phyloP scores from a whole-genome alignment of 2,113 vertebrate genomes.

The Python bivittatus region DNA sequence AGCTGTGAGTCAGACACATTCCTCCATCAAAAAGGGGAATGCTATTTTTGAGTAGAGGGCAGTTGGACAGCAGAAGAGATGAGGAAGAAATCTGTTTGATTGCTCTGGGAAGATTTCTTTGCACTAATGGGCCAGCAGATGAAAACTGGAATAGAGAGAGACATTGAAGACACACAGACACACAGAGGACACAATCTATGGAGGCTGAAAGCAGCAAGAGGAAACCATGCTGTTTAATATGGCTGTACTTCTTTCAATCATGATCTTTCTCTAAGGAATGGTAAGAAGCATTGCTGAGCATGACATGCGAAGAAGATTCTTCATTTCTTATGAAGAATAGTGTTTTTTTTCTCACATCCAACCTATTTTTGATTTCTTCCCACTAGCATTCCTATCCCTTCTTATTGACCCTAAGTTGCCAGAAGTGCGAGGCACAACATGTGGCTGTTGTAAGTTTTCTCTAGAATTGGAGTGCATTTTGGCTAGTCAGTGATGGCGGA shows the following conservation, averaged over 20 bases:
- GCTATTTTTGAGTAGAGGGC: background rate
- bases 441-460: background rate
- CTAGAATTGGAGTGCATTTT: slow-evolving; percentile 21
- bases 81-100: slow-evolving; percentile 18
- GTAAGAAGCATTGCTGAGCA: background rate
- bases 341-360: background rate
- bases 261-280: background rate
- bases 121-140: background rate
- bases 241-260: background rate
- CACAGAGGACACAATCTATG: background rate
- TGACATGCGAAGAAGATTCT: background rate
- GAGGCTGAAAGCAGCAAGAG: background rate
- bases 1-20: slow-evolving; percentile 49
- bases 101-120: background rate
- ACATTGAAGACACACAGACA: background rate
- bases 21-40: slow-evolving; percentile 13
- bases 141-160: slow-evolving; percentile 7
- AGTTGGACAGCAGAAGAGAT: slow-evolving; percentile 9
- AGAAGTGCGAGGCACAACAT: rapidly evolving
- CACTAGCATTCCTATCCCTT: background rate
- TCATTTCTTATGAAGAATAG: slow-evolving; percentile 43
- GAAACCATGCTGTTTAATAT: background rate
- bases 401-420: background rate
- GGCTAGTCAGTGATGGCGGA: slow-evolving; percentile 35
- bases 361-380: background rate